phyloP scores from a whole-genome alignment of 2,797 vertebrate genomes.

The Leptodactylus fallax region DNA sequence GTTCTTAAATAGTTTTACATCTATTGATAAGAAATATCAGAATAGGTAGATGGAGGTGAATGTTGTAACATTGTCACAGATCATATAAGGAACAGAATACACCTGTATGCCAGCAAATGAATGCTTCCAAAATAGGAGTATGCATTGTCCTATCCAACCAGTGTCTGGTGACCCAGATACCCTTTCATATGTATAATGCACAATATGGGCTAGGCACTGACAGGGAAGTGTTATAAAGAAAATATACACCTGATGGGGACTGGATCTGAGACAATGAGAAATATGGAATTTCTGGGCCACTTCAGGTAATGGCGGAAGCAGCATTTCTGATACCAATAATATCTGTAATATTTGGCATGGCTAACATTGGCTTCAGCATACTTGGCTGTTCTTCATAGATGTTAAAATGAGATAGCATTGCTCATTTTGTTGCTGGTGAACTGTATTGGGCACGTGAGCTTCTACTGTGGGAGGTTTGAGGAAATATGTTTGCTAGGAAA shows the following conservation, averaged over 20 bases:
- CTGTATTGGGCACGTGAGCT: background rate
- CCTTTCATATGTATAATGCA: background rate
- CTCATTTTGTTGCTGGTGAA: background rate
- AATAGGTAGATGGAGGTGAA: background rate
- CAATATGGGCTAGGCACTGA: too few species aligned
- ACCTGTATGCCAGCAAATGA: background rate
- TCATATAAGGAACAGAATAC: background rate
- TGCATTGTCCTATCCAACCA: background rate
- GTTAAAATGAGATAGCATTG: background rate
- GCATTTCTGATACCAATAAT: background rate
- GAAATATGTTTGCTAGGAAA: background rate
- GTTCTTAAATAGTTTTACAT: background rate
- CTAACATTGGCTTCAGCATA: background rate
- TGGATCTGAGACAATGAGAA: background rate
- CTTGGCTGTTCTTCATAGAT: too few species aligned
- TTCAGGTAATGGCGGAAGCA: background rate
- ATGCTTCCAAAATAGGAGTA: background rate
- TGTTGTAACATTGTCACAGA: background rate
- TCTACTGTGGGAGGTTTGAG: background rate
- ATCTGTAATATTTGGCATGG: background rate
- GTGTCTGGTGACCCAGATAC: background rate
- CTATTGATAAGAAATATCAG: background rate
- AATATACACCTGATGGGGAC: background rate
- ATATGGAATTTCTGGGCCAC: too few species aligned
- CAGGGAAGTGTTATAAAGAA: too few species aligned